phyloP scores from a whole-genome alignment of 2,113 vertebrate genomes.

The Theristicus caerulescens region DNA sequence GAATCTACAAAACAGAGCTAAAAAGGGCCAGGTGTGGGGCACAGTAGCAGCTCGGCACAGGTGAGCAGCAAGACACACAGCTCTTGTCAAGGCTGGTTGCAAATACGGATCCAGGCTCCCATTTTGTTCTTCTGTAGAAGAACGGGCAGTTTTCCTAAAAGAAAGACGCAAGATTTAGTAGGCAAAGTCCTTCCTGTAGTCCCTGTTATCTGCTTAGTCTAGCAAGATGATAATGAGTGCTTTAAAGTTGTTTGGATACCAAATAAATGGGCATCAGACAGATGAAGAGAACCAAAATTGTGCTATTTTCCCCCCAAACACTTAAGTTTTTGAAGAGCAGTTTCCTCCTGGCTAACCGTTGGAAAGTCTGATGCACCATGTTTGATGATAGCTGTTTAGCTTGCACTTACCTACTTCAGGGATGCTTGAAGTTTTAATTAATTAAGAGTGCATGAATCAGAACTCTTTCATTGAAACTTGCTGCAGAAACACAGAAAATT shows the following conservation, averaged over 20 bases:
- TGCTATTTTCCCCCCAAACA: neutral
- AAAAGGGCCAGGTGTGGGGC: neutral
- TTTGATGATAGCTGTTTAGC: neutral
- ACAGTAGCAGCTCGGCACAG: rapidly evolving
- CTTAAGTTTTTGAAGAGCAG: neutral
- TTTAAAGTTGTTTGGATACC: neutral
- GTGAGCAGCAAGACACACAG: neutral
- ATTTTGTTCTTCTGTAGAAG: neutral
- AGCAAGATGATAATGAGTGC: neutral
- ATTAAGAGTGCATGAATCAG: rapidly evolving
- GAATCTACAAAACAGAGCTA: neutral
- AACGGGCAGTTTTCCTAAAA: neutral
- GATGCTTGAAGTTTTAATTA: neutral
- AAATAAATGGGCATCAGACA: neutral
- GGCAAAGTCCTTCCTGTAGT: neutral
- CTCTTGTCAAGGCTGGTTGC: neutral
- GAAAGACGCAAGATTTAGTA: neutral
- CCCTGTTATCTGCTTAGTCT: neutral
- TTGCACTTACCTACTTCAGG: neutral
- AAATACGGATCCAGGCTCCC: neutral
- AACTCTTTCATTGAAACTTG: neutral
- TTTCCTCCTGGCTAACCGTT: neutral
- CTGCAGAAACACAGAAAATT: neutral
- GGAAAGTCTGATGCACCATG: rapidly evolving
- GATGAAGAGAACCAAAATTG: neutral